phyloP scores from a whole-genome alignment of 1,140 invertebrate genomes.

The Drosophila miranda region DNA sequence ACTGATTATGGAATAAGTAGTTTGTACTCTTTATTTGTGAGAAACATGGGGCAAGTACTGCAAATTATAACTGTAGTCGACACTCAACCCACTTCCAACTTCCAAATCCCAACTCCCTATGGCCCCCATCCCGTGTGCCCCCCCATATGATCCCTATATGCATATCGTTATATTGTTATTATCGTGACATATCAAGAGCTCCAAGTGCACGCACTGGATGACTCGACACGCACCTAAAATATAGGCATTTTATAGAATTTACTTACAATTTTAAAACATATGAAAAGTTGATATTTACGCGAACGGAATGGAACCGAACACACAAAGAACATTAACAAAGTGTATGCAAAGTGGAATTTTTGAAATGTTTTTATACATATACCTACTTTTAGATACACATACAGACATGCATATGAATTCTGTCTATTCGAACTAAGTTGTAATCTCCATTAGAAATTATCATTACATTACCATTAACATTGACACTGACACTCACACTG shows the following conservation, averaged over 20 bases:
- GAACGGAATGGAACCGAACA: neutral
- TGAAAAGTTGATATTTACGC: slow-evolving; percentile 53
- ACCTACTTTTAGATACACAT: slow-evolving; percentile 53
- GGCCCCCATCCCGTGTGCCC: neutral
- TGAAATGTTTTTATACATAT: slow-evolving; percentile 66
- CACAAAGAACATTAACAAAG: slow-evolving; percentile 6
- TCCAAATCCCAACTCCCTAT: neutral
- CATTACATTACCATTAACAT: neutral
- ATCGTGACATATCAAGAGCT: slow-evolving; percentile 72
- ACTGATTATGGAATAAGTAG: slow-evolving; percentile 82
- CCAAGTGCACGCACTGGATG: slow-evolving; percentile 13
- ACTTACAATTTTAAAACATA: slow-evolving; percentile 50
- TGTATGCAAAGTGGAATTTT: slow-evolving; percentile 54
- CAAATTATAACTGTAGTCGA: slow-evolving; percentile 1
- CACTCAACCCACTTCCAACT: slow-evolving; percentile 8
- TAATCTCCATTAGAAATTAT: slow-evolving; percentile 21
- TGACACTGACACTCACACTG: too few relatives aligned
- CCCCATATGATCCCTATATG: slow-evolving; percentile 2
- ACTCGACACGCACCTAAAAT: slow-evolving; percentile 35
- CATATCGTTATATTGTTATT: slow-evolving; percentile 58
- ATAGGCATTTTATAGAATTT: slow-evolving; percentile 66
- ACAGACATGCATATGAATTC: slow-evolving; percentile 62
- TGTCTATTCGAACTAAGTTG: slow-evolving; percentile 69
- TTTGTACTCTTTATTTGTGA: slow-evolving; percentile 80
- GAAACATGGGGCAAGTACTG: slow-evolving; percentile 40